Percentiles rank a stretch among this genome's conserved stretches.
phyloP scores from a whole-genome alignment of 2,888 invertebrate species.

The Tineola bisselliella region DNA sequence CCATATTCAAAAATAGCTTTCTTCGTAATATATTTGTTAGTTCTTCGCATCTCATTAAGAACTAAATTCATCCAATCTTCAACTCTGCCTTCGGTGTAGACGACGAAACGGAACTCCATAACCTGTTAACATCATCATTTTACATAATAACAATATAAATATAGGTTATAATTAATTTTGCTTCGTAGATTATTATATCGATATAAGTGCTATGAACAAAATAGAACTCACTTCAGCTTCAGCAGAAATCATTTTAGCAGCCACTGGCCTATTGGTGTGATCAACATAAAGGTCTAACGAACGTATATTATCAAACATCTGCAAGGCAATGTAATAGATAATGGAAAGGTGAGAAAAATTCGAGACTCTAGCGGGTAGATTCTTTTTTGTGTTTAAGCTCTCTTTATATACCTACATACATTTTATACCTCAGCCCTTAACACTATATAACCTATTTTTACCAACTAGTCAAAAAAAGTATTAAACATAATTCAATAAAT shows the following conservation, averaged over 20 bases:
- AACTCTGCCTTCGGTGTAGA: slow-evolving; percentile 81
- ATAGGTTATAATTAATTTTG: too few relatives aligned
- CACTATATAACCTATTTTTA: too few relatives aligned
- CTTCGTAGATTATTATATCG: too few relatives aligned
- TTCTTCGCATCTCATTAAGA: slow-evolving; percentile 82
- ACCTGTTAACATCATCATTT: slow-evolving; percentile 32
- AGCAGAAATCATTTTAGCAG: slow-evolving; percentile 85
- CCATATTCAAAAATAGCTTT: slow-evolving; percentile 90
- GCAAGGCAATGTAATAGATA: too few relatives aligned
- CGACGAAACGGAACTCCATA: slow-evolving; percentile 80
- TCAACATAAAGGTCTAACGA: slow-evolving; percentile 76
- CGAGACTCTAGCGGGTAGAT: too few relatives aligned
- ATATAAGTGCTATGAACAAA: neutral
- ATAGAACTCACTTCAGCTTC: slow-evolving; percentile 75
- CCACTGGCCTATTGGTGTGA: slow-evolving; percentile 72
- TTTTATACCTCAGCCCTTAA: too few relatives aligned
- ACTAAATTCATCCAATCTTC: slow-evolving; percentile 94
- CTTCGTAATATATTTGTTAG: slow-evolving; percentile 86
- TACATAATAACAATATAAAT: neutral
- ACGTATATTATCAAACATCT: slow-evolving; percentile 94
- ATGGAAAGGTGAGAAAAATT: too few relatives aligned
- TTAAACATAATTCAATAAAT: too few relatives aligned
- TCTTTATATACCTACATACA: too few relatives aligned
- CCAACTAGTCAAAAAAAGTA: too few relatives aligned
- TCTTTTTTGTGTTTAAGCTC: too few relatives aligned